These are phyloP conservation scores for Microchrysa polita DNA, from an alignment of 2,888 invertebrate species.

Conservation along the genomic window DNA sequence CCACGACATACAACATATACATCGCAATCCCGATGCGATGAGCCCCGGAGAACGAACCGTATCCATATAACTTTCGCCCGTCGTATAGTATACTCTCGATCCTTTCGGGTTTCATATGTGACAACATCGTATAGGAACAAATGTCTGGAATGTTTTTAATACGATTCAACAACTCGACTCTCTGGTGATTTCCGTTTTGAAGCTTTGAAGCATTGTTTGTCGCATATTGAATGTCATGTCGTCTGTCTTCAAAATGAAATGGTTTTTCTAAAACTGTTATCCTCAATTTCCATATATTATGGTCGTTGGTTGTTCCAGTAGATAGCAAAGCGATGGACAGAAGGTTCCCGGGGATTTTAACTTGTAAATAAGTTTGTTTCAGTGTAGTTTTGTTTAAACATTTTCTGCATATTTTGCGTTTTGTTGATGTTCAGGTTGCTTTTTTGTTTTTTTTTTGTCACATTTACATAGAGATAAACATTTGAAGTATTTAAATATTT, in stretches of 20 bases:
- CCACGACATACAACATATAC: no score
- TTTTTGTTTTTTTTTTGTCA: no score
- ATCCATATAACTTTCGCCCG: neutral
- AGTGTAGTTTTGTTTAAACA: neutral
- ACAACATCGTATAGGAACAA: conserved; percentile 11
- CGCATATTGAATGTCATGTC: conserved; percentile 22
- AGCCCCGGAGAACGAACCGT: conserved; percentile 10
- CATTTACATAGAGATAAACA: no score
- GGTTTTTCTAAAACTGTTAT: conserved; percentile 15
- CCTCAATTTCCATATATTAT: conserved; percentile 15
- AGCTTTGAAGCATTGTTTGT: conserved; percentile 24
- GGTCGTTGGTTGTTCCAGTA: neutral
- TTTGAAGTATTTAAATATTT: no score
- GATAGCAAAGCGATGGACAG: neutral
- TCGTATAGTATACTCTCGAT: no score
- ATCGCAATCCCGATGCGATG: conserved; percentile 10
- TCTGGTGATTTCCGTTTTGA: conserved; percentile 22
- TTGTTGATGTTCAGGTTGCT: no score
- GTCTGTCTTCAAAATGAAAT: conserved; percentile 9
- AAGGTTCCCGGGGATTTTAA: neutral
- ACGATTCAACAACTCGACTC: conserved; percentile 28
- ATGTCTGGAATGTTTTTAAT: conserved; percentile 34
- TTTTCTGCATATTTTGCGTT: neutral
- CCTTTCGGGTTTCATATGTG: conserved; percentile 19
- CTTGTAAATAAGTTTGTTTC: conserved; percentile 6